These are phyloP conservation scores for Leptopilina drosophilae DNA, from an alignment of 2,888 invertebrate genomes.

Conservation along the genomic window DNA sequence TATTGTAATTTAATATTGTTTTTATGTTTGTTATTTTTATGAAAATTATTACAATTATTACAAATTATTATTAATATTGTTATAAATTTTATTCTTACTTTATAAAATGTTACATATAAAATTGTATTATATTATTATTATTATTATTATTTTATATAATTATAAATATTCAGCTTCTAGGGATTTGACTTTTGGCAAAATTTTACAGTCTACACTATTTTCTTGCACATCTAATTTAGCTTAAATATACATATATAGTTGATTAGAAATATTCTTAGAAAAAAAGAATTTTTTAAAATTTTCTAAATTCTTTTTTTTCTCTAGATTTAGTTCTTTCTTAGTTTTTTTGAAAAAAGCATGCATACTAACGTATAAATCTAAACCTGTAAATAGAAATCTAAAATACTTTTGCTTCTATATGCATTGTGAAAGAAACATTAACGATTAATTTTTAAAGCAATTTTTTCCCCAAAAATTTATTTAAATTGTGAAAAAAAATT, in stretches of 20 bases:
- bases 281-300: not conserved
- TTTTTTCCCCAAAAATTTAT: not conserved
- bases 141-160: too few species aligned
- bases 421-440: conserved; percentile 61
- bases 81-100: too few species aligned
- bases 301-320: too few species aligned
- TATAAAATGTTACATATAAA: too few species aligned
- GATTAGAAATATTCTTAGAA: not conserved
- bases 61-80: too few species aligned
- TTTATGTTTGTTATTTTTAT: too few species aligned
- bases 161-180: not conserved
- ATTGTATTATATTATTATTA: too few species aligned
- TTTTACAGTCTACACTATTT: not conserved
- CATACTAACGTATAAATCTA: conserved; percentile 72
- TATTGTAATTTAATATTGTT: too few species aligned
- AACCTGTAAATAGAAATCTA: conserved; percentile 70
- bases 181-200: not conserved
- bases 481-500: not conserved
- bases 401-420: conserved; percentile 69
- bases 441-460: not conserved
- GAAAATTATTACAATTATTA: too few species aligned
- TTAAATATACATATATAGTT: too few species aligned
- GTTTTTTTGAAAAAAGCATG: conserved; percentile 72
- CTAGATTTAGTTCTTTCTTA: not conserved
- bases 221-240: too few species aligned